Evolutionary conservation across 2,797 vertebrate species (phyloP).

Genomic region (Enteromius viviparus): DNA sequence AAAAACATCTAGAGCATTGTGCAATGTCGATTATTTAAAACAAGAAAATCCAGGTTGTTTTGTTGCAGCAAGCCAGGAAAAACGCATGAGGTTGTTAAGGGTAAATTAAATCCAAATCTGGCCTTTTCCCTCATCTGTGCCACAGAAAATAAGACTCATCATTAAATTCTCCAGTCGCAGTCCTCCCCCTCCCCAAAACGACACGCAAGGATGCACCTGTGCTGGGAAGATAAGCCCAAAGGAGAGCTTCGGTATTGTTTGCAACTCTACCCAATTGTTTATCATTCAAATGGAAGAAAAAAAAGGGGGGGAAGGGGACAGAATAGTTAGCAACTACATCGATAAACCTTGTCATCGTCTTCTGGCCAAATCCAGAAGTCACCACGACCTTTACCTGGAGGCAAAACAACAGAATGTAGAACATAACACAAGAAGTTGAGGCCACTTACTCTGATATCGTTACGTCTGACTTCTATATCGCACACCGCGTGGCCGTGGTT

Average conservation of each 20-base stretch:
- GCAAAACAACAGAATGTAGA: conserved; percentile 4
- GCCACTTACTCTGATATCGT: conserved; percentile 93
- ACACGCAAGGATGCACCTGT: conserved; percentile 84
- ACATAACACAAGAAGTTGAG: not conserved
- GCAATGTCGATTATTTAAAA: conserved; percentile 32
- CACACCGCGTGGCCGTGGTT: conserved; percentile 97
- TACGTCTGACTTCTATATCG: conserved; percentile 96
- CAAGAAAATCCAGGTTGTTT: conserved; percentile 35
- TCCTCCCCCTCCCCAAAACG: conserved; percentile 65
- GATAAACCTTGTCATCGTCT: conserved; percentile 43
- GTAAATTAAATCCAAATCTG: conserved; percentile 59
- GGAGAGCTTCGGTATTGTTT: conserved; percentile 79
- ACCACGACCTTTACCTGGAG: not conserved
- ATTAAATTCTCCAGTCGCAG: conserved; percentile 54
- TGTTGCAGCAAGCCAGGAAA: conserved; percentile 23
- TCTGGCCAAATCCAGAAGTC: not conserved
- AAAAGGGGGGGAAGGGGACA: conserved; percentile 63
- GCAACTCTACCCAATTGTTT: conserved; percentile 78
- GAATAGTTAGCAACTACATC: conserved; percentile 70
- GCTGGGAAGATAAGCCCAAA: conserved; percentile 81
- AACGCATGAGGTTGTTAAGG: conserved; percentile 35
- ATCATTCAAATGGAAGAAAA: conserved; percentile 77
- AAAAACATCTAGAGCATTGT: conserved; percentile 22
- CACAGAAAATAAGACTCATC: conserved; percentile 59
- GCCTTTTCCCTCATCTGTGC: conserved; percentile 56